Evolutionary conservation across 2,888 invertebrate species (phyloP).

Genomic region (Baronia brevicornis): DNA sequence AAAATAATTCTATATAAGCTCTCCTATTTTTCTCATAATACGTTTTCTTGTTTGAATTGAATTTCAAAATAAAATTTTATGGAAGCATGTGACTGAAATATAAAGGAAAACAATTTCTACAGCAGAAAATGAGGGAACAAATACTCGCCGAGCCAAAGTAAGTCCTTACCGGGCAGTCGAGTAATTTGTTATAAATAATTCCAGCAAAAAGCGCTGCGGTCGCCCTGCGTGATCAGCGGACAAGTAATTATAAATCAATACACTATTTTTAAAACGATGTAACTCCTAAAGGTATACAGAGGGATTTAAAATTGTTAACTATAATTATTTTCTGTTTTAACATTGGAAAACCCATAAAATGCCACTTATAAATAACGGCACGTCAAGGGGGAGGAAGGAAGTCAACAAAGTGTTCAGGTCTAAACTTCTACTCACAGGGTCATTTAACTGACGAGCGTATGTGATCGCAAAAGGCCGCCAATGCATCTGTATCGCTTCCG

Average conservation of each 20-base stretch:
- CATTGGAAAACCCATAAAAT: too few species aligned
- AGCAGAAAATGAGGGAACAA: slow-evolving; percentile 23
- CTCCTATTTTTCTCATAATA: too few species aligned
- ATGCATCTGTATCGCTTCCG: too few species aligned
- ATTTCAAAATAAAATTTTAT: neutral
- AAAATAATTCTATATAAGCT: slow-evolving; percentile 1
- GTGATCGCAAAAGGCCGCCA: too few species aligned
- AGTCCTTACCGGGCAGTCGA: slow-evolving; percentile 25
- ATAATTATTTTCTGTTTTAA: too few species aligned
- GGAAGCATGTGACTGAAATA: slow-evolving; percentile 19
- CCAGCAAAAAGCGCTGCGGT: slow-evolving; percentile 31
- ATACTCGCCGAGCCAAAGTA: slow-evolving; percentile 24
- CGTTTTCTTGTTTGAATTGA: neutral
- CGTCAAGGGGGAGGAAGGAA: too few species aligned
- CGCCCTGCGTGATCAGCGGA: slow-evolving; percentile 22
- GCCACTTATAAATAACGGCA: too few species aligned
- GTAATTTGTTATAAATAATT: slow-evolving; percentile 42
- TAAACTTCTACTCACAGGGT: too few species aligned
- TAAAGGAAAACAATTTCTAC: slow-evolving; percentile 22
- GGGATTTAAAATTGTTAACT: too few species aligned
- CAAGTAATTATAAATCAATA: slow-evolving; percentile 43
- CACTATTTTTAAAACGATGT: slow-evolving; percentile 31
- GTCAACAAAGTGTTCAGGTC: too few species aligned
- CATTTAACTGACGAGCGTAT: too few species aligned
- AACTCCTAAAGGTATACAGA: slow-evolving; percentile 20